These are phyloP conservation scores for Okapia johnstoni DNA, from an alignment of 2,113 vertebrate species.

Conservation along the genomic window DNA sequence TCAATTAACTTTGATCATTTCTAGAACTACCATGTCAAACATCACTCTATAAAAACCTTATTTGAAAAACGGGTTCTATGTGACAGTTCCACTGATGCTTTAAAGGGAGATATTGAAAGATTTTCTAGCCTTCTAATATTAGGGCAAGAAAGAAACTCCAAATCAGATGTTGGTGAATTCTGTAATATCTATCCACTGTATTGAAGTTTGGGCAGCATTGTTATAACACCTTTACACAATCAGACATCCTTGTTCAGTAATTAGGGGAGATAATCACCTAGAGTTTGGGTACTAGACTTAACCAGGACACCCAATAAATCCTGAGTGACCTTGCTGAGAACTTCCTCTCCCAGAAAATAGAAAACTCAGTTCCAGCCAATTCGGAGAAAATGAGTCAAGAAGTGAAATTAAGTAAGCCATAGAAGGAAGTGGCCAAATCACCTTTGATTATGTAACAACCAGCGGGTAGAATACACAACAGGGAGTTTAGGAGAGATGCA, in stretches of 20 bases:
- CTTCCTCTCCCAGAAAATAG: neutral
- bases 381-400: slow-evolving; percentile 22
- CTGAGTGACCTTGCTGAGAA: neutral
- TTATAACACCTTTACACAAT: neutral
- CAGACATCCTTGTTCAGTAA: neutral
- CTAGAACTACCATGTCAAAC: neutral
- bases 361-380: slow-evolving; percentile 10
- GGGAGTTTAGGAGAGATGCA: neutral
- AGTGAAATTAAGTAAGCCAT: neutral
- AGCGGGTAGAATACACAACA: neutral
- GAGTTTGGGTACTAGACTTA: neutral
- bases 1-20: neutral
- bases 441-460: neutral
- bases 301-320: neutral
- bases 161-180: neutral
- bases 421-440: slow-evolving; percentile 25
- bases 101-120: neutral
- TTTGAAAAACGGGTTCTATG: neutral
- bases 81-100: neutral
- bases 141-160: neutral
- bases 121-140: neutral
- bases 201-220: neutral
- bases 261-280: neutral
- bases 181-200: neutral
- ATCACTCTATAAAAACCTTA: neutral